Evolutionary conservation across 2,113 vertebrate species (phyloP).

Genomic region (Strix aluco): DNA sequence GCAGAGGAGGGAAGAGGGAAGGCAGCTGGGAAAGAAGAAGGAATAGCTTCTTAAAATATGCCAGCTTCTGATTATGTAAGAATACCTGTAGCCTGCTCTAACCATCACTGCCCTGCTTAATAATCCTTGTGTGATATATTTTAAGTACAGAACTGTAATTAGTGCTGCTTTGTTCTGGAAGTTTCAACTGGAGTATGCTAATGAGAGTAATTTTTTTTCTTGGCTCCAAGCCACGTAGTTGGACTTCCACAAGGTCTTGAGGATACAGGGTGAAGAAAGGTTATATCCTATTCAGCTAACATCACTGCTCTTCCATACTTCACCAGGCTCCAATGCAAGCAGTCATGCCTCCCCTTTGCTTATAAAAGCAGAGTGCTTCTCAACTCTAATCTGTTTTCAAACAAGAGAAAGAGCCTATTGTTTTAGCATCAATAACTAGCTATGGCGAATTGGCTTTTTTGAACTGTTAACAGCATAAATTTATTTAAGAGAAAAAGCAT

Average conservation of each 20-base stretch:
- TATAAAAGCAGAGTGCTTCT: not conserved
- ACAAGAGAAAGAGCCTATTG: not conserved
- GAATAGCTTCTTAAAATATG: constrained; percentile 32
- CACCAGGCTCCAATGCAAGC: not conserved
- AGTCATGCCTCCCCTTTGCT: not conserved
- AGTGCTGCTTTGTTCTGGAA: not conserved
- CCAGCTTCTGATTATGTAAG: constrained; percentile 27
- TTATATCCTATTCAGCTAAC: not conserved
- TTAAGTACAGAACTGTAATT: constrained; percentile 26
- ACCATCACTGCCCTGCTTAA: constrained; percentile 19
- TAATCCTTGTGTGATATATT: not conserved
- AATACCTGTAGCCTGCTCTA: constrained; percentile 17
- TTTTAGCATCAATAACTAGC: not conserved
- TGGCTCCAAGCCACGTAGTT: not conserved
- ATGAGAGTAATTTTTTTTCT: not conserved
- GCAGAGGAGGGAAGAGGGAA: not conserved
- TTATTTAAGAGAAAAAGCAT: not conserved
- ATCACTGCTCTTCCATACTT: not conserved
- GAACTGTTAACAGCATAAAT: not conserved
- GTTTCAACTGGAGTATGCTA: not conserved
- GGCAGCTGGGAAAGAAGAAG: constrained; percentile 18
- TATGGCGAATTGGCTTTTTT: not conserved
- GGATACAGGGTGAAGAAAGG: not conserved
- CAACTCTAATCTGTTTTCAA: not conserved
- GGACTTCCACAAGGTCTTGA: not conserved